phyloP scores from a whole-genome alignment of 1,140 invertebrate species.

The Micrasema longulum region DNA sequence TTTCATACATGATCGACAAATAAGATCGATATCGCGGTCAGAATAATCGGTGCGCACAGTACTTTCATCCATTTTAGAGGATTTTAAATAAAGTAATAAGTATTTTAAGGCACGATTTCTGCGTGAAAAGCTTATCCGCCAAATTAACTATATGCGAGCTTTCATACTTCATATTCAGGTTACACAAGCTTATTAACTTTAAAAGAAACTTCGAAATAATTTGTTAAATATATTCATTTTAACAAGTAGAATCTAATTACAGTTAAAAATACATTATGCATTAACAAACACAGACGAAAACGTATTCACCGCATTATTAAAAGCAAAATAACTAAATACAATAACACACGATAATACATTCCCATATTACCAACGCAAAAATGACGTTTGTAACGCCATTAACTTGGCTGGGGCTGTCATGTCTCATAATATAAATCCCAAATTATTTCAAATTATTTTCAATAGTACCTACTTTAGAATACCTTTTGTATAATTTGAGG shows the following conservation, averaged over 20 bases:
- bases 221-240: constrained; percentile 6
- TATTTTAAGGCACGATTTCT: constrained; percentile 29
- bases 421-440: too few relatives aligned
- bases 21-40: constrained; percentile 38
- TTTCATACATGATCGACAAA: constrained; percentile 65
- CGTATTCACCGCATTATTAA: constrained; percentile 19
- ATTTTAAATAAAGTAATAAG: constrained; percentile 5
- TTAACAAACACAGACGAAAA: constrained; percentile 35
- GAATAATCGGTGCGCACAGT: constrained; percentile 6
- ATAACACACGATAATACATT: too few relatives aligned
- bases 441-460: too few relatives aligned
- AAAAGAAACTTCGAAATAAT: background rate
- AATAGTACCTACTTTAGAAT: too few relatives aligned
- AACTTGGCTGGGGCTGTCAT: background rate
- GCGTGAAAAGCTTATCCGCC: constrained; percentile 18
- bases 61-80: constrained; percentile 14
- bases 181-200: constrained; percentile 5
- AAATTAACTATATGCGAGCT: background rate
- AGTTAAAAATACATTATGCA: constrained; percentile 5
- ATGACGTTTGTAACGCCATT: constrained; percentile 49
- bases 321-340: too few relatives aligned
- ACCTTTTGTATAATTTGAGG: too few relatives aligned
- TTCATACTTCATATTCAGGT: constrained; percentile 21
- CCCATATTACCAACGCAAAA: constrained; percentile 49
- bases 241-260: constrained; percentile 4